Evolutionary conservation across 1,140 invertebrate genomes (phyloP), one percentile per base, ranked within the genome.

Genomic region (Euglossa dilemma): DNA sequence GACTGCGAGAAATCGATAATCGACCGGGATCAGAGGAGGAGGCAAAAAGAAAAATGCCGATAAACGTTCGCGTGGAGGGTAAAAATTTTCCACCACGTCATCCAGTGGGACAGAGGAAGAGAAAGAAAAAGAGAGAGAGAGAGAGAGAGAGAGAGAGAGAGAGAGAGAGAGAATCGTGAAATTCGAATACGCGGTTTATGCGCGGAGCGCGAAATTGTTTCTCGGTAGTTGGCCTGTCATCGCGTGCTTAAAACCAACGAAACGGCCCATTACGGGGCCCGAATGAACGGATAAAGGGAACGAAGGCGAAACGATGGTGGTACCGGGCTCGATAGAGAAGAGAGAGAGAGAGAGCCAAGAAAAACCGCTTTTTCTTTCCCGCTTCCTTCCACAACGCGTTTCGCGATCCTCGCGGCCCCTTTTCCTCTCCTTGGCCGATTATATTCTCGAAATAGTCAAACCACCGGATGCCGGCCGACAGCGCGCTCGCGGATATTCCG

Each of bases 371-470:
- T 79, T 80, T 80, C 74, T 82, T 81, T 73, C 61, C 84, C 57
- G 70, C 77, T 79, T 87, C 83, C 79, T 67, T 80, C 85, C 83
- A 86, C 84, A 85, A 86, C 80, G 80, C 80, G 75, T 66, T 73
- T 76, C 80, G 70, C 80, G 79, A 85, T 52, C 66, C 66, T 66
- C 67, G 36, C 80, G 54, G 59, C 50, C 75, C 71, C 84, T 66
- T 77, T 85, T 77, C 70, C 83, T 75, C 85, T 80, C 88, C 87
- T 47, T 87, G 88, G 86, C 88, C 85, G 92, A 93, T 93, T 93
- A 92, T 93, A 91, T 87, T 91, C 93, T 93, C 92, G 90, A 92
- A 94, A 93, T 93, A 93, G 93, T 92, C 93, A 92, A 36, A 36
- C 36, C 36, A 93, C 93, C 93, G 93, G 93, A 94, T 94, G 92